phyloP scores from a whole-genome alignment of 2,888 invertebrate genomes.

The Odontocolon sp. region DNA sequence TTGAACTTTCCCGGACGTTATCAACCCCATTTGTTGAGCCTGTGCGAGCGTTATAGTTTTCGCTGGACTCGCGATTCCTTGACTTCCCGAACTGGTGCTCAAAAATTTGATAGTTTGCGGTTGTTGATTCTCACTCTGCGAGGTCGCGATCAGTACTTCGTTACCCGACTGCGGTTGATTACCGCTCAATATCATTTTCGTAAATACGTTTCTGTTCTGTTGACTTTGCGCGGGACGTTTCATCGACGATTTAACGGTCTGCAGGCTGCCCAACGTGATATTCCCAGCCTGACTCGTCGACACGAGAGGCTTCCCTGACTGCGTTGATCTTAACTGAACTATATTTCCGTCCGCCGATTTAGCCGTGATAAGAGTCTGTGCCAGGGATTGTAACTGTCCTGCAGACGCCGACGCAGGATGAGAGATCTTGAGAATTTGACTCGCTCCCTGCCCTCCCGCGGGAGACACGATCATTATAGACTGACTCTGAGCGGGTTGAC shows the following conservation, averaged over 20 bases:
- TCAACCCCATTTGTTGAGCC: slow-evolving; percentile 85
- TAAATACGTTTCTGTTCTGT: slow-evolving; percentile 78
- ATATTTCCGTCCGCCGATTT: slow-evolving; percentile 79
- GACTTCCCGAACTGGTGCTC: slow-evolving; percentile 71
- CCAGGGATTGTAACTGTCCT: slow-evolving; percentile 77
- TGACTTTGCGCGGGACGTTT: slow-evolving; percentile 81
- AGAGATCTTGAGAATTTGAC: slow-evolving; percentile 80
- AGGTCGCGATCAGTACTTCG: slow-evolving; percentile 77
- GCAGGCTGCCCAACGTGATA: slow-evolving; percentile 74
- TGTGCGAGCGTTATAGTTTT: slow-evolving; percentile 86
- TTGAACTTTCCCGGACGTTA: slow-evolving; percentile 81
- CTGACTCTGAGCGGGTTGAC: slow-evolving; percentile 76
- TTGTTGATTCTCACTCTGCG: slow-evolving; percentile 74
- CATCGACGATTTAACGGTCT: slow-evolving; percentile 73
- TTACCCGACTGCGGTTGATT: slow-evolving; percentile 76
- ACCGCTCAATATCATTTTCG: slow-evolving; percentile 79
- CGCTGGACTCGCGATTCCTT: slow-evolving; percentile 79
- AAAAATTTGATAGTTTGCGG: slow-evolving; percentile 77
- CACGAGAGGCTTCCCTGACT: slow-evolving; percentile 72
- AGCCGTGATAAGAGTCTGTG: slow-evolving; percentile 79
- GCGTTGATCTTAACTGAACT: slow-evolving; percentile 77
- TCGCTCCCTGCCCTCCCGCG: slow-evolving; percentile 77
- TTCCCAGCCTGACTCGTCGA: slow-evolving; percentile 74
- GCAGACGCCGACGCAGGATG: slow-evolving; percentile 78
- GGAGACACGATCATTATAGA: slow-evolving; percentile 80